Percentiles rank a stretch among this genome's conserved stretches.
These are phyloP conservation scores for Psittacara wagleri DNA, from an alignment of 2,113 vertebrate genomes.

Conservation along the genomic window DNA sequence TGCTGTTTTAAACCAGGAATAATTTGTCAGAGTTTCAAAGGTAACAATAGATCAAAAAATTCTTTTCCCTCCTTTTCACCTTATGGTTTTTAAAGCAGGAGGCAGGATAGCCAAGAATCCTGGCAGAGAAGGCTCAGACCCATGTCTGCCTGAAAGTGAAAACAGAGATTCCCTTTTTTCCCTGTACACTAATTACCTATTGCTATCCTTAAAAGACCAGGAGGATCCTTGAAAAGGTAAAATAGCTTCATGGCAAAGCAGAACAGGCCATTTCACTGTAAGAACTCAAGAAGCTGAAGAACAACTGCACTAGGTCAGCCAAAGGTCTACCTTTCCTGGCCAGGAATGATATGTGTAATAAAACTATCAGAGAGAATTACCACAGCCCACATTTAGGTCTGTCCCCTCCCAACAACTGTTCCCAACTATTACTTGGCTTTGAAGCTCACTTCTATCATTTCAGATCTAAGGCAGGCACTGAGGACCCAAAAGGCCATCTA, in stretches of 20 bases:
- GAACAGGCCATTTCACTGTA: not conserved
- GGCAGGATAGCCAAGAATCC: not conserved
- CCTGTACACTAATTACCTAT: not conserved
- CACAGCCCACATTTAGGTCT: conserved; percentile 9
- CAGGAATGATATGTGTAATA: not conserved
- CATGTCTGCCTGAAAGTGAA: not conserved
- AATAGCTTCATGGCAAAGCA: conserved; percentile 13
- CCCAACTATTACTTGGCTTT: conserved; percentile 31
- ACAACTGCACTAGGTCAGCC: conserved; percentile 28
- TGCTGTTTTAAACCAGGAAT: not conserved
- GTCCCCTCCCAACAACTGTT: conserved; percentile 26
- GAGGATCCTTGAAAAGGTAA: not conserved
- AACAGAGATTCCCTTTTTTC: not conserved
- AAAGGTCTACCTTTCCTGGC: conserved; percentile 58
- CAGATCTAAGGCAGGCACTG: not conserved
- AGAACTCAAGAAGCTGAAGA: conserved; percentile 23
- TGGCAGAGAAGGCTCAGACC: not conserved
- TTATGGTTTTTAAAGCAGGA: not conserved
- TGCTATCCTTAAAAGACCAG: not conserved
- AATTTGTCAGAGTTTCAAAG: not conserved
- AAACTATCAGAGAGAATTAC: conserved; percentile 53
- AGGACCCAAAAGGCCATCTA: not conserved
- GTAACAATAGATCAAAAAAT: not conserved
- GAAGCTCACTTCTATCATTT: conserved; percentile 35
- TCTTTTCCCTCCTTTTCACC: not conserved